These are phyloP conservation scores for Steatocranus sp. DNA, from an alignment of 2,797 vertebrate species.

Conservation along the genomic window DNA sequence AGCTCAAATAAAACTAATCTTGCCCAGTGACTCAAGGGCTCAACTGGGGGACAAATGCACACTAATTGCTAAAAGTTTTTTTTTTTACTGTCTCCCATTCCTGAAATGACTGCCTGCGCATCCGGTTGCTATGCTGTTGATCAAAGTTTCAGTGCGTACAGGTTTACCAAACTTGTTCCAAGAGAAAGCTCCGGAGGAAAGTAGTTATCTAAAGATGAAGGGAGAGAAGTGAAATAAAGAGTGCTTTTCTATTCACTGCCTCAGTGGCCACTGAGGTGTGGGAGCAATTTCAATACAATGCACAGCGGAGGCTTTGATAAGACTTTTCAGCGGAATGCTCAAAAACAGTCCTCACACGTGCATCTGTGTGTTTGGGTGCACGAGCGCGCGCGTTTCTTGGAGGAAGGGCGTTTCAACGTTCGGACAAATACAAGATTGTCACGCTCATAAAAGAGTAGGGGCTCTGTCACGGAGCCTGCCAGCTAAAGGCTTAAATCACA, in stretches of 20 bases:
- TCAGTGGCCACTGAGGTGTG: conserved; percentile 81
- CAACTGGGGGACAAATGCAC: conserved; percentile 13
- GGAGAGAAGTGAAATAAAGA: conserved; percentile 60
- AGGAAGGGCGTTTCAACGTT: conserved; percentile 71
- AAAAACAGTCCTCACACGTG: conserved; percentile 49
- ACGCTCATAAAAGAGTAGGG: conserved; percentile 69
- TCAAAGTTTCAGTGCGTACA: conserved; percentile 2
- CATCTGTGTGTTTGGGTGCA: conserved; percentile 23
- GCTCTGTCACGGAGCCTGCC: conserved; percentile 72
- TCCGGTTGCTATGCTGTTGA: conserved; percentile 3
- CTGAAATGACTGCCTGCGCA: conserved; percentile 15
- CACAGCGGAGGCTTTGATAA: conserved; percentile 57
- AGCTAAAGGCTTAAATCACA: conserved; percentile 71
- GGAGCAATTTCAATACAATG: conserved; percentile 82
- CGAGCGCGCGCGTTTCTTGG: conserved; percentile 9
- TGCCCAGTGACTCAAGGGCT: not conserved
- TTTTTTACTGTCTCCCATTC: not conserved
- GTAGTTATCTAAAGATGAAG: conserved; percentile 62
- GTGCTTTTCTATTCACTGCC: conserved; percentile 75
- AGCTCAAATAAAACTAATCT: conserved; percentile 36
- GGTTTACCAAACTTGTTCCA: conserved; percentile 49
- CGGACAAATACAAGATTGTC: conserved; percentile 70
- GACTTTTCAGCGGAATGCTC: conserved; percentile 44
- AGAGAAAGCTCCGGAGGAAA: conserved; percentile 36
- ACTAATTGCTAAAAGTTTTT: conserved; percentile 23